phyloP scores from a whole-genome alignment of 2,888 invertebrate species.

The Clepsis dumicolana region DNA sequence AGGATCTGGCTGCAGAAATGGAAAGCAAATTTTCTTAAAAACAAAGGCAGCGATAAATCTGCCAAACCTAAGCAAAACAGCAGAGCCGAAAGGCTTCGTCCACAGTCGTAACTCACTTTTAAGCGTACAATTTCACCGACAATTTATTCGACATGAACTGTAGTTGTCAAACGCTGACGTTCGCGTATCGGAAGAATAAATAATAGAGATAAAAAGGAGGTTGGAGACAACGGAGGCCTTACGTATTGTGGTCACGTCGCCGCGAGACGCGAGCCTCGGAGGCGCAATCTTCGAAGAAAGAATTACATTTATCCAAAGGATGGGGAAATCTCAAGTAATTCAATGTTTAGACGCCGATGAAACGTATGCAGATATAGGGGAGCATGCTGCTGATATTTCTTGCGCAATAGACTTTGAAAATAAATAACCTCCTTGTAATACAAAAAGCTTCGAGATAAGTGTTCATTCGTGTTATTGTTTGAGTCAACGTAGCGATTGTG shows the following conservation, averaged over 20 bases:
- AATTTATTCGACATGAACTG: conserved; percentile 82
- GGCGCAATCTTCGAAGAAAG: conserved; percentile 81
- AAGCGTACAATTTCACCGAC: conserved; percentile 76
- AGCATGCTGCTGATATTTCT: conserved; percentile 22
- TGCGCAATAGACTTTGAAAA: conserved; percentile 23
- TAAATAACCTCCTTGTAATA: conserved; percentile 31
- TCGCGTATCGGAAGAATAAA: conserved; percentile 79
- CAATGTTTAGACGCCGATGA: conserved; percentile 74
- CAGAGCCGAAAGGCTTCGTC: conserved; percentile 70
- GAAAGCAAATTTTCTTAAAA: conserved; percentile 67
- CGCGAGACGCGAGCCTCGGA: conserved; percentile 64
- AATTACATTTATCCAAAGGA: conserved; percentile 83
- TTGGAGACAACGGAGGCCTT: conserved; percentile 71
- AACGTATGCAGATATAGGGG: conserved; percentile 59
- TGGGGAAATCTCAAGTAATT: conserved; percentile 79
- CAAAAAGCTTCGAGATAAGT: conserved; percentile 26
- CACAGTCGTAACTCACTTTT: conserved; percentile 78
- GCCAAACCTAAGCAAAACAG: conserved; percentile 65
- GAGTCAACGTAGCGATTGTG: conserved; percentile 28
- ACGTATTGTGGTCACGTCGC: conserved; percentile 81
- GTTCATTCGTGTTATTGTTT: conserved; percentile 26
- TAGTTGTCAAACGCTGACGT: conserved; percentile 84
- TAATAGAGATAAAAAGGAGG: conserved; percentile 78
- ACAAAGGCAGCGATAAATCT: conserved; percentile 75
- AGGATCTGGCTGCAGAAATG: conserved; percentile 56